A percentile compares a stretch with the other conserved stretches of the same genome.
Evolutionary conservation across 2,797 vertebrate genomes (phyloP).

Genomic region (Synanceia verrucosa): DNA sequence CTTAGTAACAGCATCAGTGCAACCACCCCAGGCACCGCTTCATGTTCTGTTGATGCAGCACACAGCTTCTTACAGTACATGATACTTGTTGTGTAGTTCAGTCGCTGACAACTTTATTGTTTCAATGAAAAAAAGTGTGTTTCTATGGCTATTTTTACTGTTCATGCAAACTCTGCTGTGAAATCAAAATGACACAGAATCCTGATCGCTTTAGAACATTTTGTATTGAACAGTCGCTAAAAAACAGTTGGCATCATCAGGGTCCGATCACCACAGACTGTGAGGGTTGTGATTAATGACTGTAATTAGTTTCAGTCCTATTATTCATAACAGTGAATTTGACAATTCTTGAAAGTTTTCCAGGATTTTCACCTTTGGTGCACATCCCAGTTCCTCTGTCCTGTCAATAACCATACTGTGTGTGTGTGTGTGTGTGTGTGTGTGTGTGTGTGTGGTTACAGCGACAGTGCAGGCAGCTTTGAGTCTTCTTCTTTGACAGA

Average conservation of each 20-base stretch:
- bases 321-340: constrained; percentile 21
- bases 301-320: constrained; percentile 33
- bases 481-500: background rate
- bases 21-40: no score
- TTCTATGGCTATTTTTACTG: background rate
- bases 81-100: no score
- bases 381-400: fast-evolving
- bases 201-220: background rate
- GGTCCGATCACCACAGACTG: background rate
- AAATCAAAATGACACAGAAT: background rate
- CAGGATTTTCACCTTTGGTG: background rate
- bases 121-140: background rate
- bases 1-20: background rate
- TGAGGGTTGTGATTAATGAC: constrained; percentile 37
- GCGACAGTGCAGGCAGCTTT: background rate
- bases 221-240: constrained; percentile 2
- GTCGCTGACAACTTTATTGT: no score
- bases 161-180: background rate
- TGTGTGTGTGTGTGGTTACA: background rate
- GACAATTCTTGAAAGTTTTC: constrained; percentile 35
- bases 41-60: no score
- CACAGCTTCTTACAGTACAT: no score
- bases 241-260: background rate
- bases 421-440: no score
- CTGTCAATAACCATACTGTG: background rate